phyloP scores from a whole-genome alignment of 2,113 vertebrate genomes.

The Malurus melanocephalus region DNA sequence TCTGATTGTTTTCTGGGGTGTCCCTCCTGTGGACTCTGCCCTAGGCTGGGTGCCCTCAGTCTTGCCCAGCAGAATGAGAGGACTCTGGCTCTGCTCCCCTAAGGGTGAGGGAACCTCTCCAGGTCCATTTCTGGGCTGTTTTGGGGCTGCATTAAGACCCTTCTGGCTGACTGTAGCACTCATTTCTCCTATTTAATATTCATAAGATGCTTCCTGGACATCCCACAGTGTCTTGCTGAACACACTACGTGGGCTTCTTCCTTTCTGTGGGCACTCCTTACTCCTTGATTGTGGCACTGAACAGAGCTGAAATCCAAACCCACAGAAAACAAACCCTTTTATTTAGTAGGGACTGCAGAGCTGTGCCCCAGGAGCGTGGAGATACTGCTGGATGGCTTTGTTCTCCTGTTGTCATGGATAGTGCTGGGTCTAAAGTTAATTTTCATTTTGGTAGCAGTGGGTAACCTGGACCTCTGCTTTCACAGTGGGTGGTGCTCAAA shows the following conservation, averaged over 20 bases:
- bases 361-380: background rate
- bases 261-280: background rate
- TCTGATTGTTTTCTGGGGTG: background rate
- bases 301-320: background rate
- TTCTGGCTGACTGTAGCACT: background rate
- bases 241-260: background rate
- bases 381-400: background rate
- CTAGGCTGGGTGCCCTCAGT: background rate
- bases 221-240: background rate
- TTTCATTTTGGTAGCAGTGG: background rate
- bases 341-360: background rate
- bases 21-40: accelerated
- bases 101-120: background rate
- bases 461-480: background rate
- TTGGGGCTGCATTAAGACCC: background rate
- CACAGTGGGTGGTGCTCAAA: background rate
- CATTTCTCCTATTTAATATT: background rate
- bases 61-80: accelerated
- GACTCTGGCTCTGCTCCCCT: background rate
- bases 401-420: background rate
- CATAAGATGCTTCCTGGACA: background rate
- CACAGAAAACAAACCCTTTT: background rate
- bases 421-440: background rate
- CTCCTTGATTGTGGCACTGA: background rate
- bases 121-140: background rate